Percentiles rank a stretch among this genome's conserved stretches.
phyloP scores from a whole-genome alignment of 2,113 vertebrate genomes.

The Sylvilagus bachmani region DNA sequence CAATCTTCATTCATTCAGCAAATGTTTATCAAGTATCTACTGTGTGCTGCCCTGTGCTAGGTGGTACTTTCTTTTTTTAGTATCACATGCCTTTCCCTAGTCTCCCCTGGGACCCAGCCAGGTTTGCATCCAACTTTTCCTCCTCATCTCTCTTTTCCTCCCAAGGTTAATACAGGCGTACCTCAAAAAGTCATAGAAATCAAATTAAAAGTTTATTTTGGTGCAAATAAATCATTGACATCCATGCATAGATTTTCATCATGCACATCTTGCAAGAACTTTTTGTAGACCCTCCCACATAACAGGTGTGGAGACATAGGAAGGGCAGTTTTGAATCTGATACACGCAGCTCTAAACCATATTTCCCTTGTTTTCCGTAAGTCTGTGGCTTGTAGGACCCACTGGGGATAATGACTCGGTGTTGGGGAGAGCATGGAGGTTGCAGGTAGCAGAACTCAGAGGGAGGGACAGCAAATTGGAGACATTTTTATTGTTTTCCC shows the following conservation, averaged over 20 bases:
- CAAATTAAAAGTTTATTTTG: too few species aligned
- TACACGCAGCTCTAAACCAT: neutral
- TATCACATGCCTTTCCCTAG: neutral
- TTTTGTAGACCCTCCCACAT: too few species aligned
- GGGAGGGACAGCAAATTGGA: slow-evolving; percentile 58
- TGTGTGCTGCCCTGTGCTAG: too few species aligned
- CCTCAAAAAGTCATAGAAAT: too few species aligned
- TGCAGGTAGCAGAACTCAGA: slow-evolving; percentile 32
- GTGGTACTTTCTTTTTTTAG: neutral
- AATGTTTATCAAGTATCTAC: neutral
- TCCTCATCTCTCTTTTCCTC: neutral
- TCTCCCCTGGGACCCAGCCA: neutral
- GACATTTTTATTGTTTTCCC: slow-evolving; percentile 69
- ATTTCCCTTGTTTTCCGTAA: slow-evolving; percentile 35
- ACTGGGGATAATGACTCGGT: slow-evolving; percentile 62
- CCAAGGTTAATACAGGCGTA: neutral
- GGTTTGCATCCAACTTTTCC: neutral
- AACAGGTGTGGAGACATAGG: neutral
- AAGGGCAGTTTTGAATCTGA: neutral
- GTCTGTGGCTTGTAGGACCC: neutral
- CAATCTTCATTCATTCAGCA: neutral
- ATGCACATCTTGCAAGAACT: too few species aligned
- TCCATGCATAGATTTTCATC: too few species aligned
- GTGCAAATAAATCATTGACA: too few species aligned
- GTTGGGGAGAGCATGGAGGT: neutral